Percentiles rank a stretch among this genome's conserved stretches.
Conservation (phyloP, 2,888 invertebrate genomes). For the Gastrophysa polygoni region DNA sequence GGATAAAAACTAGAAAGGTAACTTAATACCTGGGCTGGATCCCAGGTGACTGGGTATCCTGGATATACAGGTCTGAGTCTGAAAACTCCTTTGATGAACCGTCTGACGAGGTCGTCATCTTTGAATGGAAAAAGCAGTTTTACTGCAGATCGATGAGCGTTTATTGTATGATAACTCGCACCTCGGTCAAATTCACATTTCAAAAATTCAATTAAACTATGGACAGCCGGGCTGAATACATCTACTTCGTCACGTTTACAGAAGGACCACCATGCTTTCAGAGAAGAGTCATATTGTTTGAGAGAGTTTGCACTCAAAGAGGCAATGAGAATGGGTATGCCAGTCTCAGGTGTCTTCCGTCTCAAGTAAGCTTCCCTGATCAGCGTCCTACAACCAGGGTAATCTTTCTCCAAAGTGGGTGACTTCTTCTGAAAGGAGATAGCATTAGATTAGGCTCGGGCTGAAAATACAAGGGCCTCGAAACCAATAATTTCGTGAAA, state of each 20-base stretch:
- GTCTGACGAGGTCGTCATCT: too few species aligned
- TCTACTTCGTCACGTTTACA: neutral
- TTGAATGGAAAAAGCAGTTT: too few species aligned
- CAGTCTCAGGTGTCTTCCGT: neutral
- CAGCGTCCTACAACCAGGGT: neutral
- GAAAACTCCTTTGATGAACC: too few species aligned
- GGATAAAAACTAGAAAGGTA: too few species aligned
- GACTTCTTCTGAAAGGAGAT: neutral
- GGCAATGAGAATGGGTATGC: neutral
- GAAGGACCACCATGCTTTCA: conserved; percentile 4
- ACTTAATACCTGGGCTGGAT: too few species aligned
- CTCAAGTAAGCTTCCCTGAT: neutral
- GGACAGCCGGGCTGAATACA: neutral
- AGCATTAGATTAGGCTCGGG: neutral
- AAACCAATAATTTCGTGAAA: neutral
- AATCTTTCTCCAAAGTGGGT: neutral
- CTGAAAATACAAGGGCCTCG: neutral
- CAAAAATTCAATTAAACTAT: too few species aligned
- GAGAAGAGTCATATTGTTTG: conserved; percentile 9
- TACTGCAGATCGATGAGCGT: too few species aligned
- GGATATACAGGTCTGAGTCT: too few species aligned
- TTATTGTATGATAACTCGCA: too few species aligned
- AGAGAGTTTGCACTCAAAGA: conserved; percentile 1
- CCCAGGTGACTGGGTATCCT: too few species aligned
- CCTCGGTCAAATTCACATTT: too few species aligned